These are phyloP conservation scores for Pyrocoelia pectoralis DNA, from an alignment of 2,888 invertebrate species.

Conservation along the genomic window DNA sequence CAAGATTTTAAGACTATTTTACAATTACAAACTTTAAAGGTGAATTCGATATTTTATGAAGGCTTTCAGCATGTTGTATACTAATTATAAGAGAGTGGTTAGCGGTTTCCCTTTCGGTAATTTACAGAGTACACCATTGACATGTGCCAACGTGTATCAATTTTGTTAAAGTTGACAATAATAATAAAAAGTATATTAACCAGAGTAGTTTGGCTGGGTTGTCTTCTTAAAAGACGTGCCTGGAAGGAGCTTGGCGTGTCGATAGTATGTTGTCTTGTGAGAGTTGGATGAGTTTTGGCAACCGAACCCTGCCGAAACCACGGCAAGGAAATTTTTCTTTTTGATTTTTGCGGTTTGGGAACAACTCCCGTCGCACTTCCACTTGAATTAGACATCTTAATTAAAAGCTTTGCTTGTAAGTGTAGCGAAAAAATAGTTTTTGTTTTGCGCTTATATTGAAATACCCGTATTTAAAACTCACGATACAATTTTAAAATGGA, in stretches of 20 bases:
- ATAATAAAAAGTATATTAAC: slow-evolving; percentile 49
- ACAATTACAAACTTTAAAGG: too few relatives aligned
- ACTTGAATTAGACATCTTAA: slow-evolving; percentile 27
- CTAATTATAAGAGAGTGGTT: too few relatives aligned
- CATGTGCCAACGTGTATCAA: too few relatives aligned
- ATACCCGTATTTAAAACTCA: slow-evolving; percentile 4
- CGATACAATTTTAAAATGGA: slow-evolving; percentile 7
- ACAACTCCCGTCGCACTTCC: slow-evolving; percentile 49
- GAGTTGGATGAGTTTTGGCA: slow-evolving; percentile 74
- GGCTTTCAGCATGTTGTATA: too few relatives aligned
- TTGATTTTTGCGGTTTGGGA: slow-evolving; percentile 71
- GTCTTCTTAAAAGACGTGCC: slow-evolving; percentile 74
- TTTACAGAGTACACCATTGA: neutral
- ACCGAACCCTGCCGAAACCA: slow-evolving; percentile 89
- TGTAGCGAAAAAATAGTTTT: too few relatives aligned
- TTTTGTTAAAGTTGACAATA: neutral
- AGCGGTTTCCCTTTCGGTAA: too few relatives aligned
- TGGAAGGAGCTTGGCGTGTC: slow-evolving; percentile 89
- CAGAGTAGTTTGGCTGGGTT: slow-evolving; percentile 67
- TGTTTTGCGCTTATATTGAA: neutral
- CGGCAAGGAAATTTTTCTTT: slow-evolving; percentile 87
- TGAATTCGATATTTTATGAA: too few relatives aligned
- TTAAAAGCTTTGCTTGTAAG: neutral
- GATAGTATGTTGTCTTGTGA: slow-evolving; percentile 88
- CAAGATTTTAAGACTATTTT: too few relatives aligned